Evolutionary conservation across 2,888 invertebrate genomes (phyloP), one percentile per base, ranked within the genome.

Genomic region (Allophyes oxyacanthae): DNA sequence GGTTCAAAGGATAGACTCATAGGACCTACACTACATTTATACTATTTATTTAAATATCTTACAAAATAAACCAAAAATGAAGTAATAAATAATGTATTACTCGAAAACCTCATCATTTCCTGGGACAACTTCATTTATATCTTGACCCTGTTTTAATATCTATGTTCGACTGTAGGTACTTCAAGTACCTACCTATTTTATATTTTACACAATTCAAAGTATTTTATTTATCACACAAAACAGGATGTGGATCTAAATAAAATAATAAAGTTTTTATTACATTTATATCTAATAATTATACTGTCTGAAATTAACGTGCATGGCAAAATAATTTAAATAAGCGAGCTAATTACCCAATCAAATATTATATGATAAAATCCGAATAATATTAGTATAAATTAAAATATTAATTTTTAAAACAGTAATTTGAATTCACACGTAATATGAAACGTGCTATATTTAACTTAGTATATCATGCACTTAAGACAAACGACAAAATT

Each of bases 361-460:
- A 55, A 62, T 43, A 40, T 68, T 50, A 40, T 40, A 68, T 28
- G 63, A 50, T 11, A 14, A 28, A 32, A 49, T 49, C 48, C 25
- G 20, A 40, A 66, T 28, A 30, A 25, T 15, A 38, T 36, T 40
- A 41, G 37, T 30, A 20, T 15, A 3, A 20, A 20, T 20, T 20
- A 46, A 40, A 33, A 9, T 51, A 59, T 66, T 66, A 38, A n/a
- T 20, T 20, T 20, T 20, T 9, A 67, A 52, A 50, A 13, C 5
- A 38, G 38, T 43, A 5, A 65, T 70, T 64, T 55, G n/a, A 65
- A 70, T 48, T 60, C 46, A 41, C 36, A 48, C 11, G 57, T 42
- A 45, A 25, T 11, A 11, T 40, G 42, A 55, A 36, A 61, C 28
- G 36, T 40, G 43, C 6, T 13, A 40, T 45, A 51, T 37, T 26